A percentile compares a stretch with the other conserved stretches of the same genome.
Conservation (phyloP, 2,797 vertebrate genomes). For the Adrianichthys oophorus region DNA sequence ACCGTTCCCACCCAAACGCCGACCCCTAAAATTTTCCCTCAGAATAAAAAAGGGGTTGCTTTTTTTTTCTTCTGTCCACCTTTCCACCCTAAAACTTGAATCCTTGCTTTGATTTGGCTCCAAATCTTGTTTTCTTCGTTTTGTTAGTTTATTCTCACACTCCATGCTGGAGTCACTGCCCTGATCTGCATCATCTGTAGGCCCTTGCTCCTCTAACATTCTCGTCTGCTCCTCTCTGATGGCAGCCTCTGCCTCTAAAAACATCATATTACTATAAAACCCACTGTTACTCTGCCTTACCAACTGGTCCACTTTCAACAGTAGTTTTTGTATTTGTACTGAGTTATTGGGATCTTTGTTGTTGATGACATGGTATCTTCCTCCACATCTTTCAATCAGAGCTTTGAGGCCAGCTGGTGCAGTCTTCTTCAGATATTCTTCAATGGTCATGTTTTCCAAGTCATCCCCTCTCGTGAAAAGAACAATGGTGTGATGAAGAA, state of each 20-base stretch:
- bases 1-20: conserved; percentile 10
- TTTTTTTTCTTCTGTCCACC: conserved; percentile 44
- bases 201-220: conserved; percentile 50
- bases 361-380: conserved; percentile 76
- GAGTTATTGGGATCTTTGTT: conserved; percentile 65
- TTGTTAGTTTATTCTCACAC: conserved; percentile 22
- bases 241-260: conserved; percentile 65
- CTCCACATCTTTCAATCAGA: conserved; percentile 72
- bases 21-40: conserved; percentile 31
- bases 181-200: conserved; percentile 25
- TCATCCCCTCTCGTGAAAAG: conserved; percentile 78
- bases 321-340: conserved; percentile 64
- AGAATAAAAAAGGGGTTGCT: conserved; percentile 27
- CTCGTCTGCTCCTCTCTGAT: conserved; percentile 71
- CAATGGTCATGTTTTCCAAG: conserved; percentile 61
- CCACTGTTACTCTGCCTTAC: conserved; percentile 46
- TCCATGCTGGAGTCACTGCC: neutral
- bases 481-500: conserved; percentile 71
- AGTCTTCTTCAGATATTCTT: conserved; percentile 60
- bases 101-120: conserved; percentile 28
- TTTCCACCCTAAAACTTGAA: conserved; percentile 41
- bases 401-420: conserved; percentile 58
- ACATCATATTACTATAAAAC: conserved; percentile 71
- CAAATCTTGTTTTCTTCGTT: conserved; percentile 58
- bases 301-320: conserved; percentile 71